phyloP scores from a whole-genome alignment of 2,888 invertebrate species.

The Cistogaster globosa region DNA sequence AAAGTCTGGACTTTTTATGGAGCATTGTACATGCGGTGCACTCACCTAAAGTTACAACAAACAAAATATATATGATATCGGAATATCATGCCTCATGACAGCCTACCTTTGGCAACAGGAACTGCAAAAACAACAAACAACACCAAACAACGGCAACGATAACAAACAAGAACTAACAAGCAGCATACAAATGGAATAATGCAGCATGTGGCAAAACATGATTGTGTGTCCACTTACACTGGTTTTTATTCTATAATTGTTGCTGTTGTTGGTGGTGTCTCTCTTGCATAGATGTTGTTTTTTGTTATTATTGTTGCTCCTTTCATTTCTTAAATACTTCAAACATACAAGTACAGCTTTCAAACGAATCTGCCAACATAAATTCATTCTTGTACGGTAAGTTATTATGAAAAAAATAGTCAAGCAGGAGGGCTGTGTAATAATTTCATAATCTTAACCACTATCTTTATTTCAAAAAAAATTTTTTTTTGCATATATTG shows the following conservation, averaged over 20 bases:
- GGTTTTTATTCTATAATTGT: slow-evolving; percentile 58
- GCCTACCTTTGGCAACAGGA: slow-evolving; percentile 62
- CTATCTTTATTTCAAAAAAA: background rate
- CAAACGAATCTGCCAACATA: slow-evolving; percentile 60
- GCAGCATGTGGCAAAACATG: slow-evolving; percentile 72
- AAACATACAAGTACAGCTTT: slow-evolving; percentile 60
- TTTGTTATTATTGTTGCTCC: slow-evolving; percentile 39
- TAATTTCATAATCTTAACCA: slow-evolving; percentile 1
- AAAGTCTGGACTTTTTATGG: slow-evolving; percentile 71
- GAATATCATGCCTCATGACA: slow-evolving; percentile 66
- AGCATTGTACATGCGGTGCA: slow-evolving; percentile 64
- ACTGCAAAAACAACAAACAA: slow-evolving; percentile 72
- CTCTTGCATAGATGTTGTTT: slow-evolving; percentile 8
- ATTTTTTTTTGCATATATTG: too few species aligned
- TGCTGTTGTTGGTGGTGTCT: slow-evolving; percentile 47
- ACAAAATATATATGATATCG: slow-evolving; percentile 61
- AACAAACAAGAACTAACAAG: slow-evolving; percentile 46
- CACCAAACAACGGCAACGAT: slow-evolving; percentile 39
- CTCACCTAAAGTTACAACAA: slow-evolving; percentile 61
- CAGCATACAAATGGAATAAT: slow-evolving; percentile 31
- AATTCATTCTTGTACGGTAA: slow-evolving; percentile 53
- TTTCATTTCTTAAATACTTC: slow-evolving; percentile 65
- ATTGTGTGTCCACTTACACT: slow-evolving; percentile 68
- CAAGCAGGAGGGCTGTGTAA: slow-evolving; percentile 14
- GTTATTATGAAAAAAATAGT: slow-evolving; percentile 18